Evolutionary conservation across 2,797 vertebrate species (phyloP).

Genomic region (Somateria mollissima): DNA sequence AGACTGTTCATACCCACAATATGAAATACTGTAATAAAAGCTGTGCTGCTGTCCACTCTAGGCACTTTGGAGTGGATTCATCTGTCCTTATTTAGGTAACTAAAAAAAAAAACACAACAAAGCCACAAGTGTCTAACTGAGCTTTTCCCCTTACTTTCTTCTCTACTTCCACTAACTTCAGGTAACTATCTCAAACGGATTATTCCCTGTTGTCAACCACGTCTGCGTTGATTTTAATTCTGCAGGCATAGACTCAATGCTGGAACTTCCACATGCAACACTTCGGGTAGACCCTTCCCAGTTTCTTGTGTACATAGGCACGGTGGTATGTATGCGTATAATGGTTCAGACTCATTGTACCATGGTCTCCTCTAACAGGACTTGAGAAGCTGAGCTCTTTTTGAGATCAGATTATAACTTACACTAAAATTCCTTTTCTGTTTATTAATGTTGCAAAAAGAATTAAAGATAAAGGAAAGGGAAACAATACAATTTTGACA

Average conservation of each 20-base stretch:
- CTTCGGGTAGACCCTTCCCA: background rate
- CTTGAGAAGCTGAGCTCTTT: background rate
- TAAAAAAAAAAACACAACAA: background rate
- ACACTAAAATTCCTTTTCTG: background rate
- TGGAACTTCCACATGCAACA: background rate
- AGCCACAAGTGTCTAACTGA: background rate
- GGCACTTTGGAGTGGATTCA: background rate
- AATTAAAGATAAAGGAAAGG: background rate
- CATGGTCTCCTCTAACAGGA: background rate
- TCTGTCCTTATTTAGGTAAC: background rate
- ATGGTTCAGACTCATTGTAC: background rate
- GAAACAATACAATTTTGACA: slow-evolving; percentile 12
- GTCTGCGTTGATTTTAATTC: background rate
- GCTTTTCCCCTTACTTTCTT: background rate
- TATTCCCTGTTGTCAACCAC: background rate
- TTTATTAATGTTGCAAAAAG: background rate
- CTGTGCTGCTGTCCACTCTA: background rate
- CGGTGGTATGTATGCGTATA: background rate
- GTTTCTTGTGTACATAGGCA: background rate
- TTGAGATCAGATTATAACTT: background rate
- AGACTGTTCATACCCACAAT: background rate
- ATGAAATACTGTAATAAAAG: background rate
- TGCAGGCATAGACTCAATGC: background rate
- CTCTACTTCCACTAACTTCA: background rate
- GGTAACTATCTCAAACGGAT: background rate